Evolutionary conservation across 2,888 invertebrate genomes (phyloP).

Genomic region (Liposcelis brunnea): DNA sequence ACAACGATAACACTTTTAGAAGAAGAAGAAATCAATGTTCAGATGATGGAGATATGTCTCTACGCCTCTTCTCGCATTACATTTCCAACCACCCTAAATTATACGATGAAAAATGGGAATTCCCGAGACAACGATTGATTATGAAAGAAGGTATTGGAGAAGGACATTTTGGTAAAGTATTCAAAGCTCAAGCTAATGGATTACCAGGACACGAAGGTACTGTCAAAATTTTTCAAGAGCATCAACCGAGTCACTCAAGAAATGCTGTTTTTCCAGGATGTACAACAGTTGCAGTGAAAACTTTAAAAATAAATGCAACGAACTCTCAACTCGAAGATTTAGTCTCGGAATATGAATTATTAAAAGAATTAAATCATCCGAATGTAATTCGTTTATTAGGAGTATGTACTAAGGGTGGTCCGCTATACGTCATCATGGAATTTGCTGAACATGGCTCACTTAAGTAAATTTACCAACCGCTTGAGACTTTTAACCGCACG

Average conservation of each 20-base stretch:
- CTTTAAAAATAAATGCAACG: conserved; percentile 48
- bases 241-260: too few species aligned
- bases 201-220: conserved; percentile 38
- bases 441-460: conserved; percentile 62
- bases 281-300: conserved; percentile 64
- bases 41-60: too few species aligned
- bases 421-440: conserved; percentile 61
- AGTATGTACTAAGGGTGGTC: conserved; percentile 53
- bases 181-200: conserved; percentile 49
- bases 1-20: too few species aligned
- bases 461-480: conserved; percentile 25
- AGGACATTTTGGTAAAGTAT: conserved; percentile 65
- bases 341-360: conserved; percentile 56
- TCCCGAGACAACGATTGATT: conserved; percentile 44
- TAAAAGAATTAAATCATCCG: conserved; percentile 65
- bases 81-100: too few species aligned
- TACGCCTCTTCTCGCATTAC: too few species aligned
- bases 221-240: conserved; percentile 11
- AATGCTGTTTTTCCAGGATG: conserved; percentile 26
- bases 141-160: conserved; percentile 59
- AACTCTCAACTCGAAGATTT: conserved; percentile 54
- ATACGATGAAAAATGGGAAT: conserved; percentile 58
- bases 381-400: conserved; percentile 63
- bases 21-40: too few species aligned
- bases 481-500: background rate